Conservation (phyloP, 2,797 vertebrate genomes). For the Serranus cabrilla region DNA sequence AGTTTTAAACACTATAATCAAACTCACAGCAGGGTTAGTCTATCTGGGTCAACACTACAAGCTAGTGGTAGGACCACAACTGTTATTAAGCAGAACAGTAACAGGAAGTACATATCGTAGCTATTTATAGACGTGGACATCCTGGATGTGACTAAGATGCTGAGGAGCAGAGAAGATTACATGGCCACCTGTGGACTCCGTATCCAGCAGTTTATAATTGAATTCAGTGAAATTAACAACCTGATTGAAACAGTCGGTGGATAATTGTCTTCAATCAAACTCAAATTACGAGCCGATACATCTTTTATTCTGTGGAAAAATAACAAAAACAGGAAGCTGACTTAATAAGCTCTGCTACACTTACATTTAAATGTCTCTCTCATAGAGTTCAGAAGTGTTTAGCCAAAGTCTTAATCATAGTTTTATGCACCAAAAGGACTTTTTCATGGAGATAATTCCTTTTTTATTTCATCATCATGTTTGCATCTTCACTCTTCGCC, state of each 20-base stretch:
- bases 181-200: slow-evolving; percentile 23
- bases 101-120: slow-evolving; percentile 8
- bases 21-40: slow-evolving; percentile 11
- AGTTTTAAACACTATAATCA: slow-evolving; percentile 28
- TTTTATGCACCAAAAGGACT: too few species aligned
- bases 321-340: background rate
- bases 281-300: slow-evolving; percentile 21
- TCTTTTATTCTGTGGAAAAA: background rate
- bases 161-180: slow-evolving; percentile 9
- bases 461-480: slow-evolving; percentile 13
- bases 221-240: slow-evolving; percentile 31
- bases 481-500: slow-evolving; percentile 14
- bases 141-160: slow-evolving; percentile 9
- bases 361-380: background rate
- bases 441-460: background rate
- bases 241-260: slow-evolving; percentile 40
- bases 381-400: background rate
- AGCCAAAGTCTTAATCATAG: too few species aligned
- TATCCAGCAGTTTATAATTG: slow-evolving; percentile 21
- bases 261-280: slow-evolving; percentile 39
- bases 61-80: background rate
- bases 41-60: slow-evolving; percentile 38
- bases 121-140: slow-evolving; percentile 17
- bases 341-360: background rate
- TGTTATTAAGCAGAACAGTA: slow-evolving; percentile 37